Evolutionary conservation across 2,888 invertebrate species (phyloP).

Genomic region (Cataglyphis livida): DNA sequence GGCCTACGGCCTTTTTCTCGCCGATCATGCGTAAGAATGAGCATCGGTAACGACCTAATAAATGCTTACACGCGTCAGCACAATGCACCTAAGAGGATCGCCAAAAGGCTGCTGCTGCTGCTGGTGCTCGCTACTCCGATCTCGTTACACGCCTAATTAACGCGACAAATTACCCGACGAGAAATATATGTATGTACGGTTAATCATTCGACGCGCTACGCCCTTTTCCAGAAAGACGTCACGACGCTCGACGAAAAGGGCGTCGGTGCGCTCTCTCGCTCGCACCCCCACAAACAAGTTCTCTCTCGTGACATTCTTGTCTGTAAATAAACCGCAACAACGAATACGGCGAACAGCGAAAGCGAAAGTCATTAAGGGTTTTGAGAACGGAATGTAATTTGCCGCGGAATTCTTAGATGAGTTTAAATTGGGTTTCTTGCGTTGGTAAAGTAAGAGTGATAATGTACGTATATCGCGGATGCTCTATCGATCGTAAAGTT

Average conservation of each 20-base stretch:
- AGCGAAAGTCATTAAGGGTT: constrained; percentile 68
- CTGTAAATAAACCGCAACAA: constrained; percentile 60
- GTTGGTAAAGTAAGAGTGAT: constrained; percentile 7
- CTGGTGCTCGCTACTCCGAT: constrained; percentile 44
- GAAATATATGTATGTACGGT: constrained; percentile 78
- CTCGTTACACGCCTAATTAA: constrained; percentile 83
- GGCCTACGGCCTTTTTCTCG: constrained; percentile 56
- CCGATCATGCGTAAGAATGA: constrained; percentile 55
- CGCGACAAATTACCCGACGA: constrained; percentile 81
- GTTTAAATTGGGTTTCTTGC: constrained; percentile 51
- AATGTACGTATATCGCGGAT: constrained; percentile 12
- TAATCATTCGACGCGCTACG: constrained; percentile 71
- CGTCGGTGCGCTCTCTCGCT: constrained; percentile 49
- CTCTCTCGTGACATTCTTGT: constrained; percentile 57
- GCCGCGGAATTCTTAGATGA: constrained; percentile 56
- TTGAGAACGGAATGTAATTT: constrained; percentile 67
- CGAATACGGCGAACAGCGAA: constrained; percentile 48
- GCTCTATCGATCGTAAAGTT: constrained; percentile 9
- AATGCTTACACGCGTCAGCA: constrained; percentile 58
- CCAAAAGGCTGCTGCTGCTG: constrained; percentile 63
- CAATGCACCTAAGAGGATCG: constrained; percentile 31
- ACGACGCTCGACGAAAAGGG: constrained; percentile 65
- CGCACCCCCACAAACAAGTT: neutral
- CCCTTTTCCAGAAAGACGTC: constrained; percentile 69
- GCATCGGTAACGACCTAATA: constrained; percentile 76